Conservation (phyloP, 2,888 invertebrate genomes). For the Oscheius sp. region DNA sequence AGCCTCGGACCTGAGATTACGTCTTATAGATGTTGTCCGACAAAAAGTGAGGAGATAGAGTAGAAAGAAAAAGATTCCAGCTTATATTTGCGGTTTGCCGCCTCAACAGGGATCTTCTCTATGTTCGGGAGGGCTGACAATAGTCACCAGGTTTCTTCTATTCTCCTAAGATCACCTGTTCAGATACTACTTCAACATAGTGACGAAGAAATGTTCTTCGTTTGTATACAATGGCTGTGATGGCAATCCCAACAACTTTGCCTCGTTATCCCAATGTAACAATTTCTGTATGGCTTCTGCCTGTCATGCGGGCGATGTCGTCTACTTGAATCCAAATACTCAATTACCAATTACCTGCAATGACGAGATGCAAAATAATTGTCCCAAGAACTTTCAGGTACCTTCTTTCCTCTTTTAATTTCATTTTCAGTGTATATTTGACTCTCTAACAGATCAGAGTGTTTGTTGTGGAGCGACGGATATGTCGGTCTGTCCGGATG, state of each 20-base stretch:
- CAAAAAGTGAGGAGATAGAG: conserved; percentile 40
- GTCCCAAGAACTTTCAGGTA: conserved; percentile 57
- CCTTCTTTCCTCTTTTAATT: neutral
- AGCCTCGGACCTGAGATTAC: conserved; percentile 48
- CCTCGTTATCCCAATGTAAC: conserved; percentile 58
- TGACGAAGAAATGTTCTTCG: conserved; percentile 61
- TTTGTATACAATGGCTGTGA: conserved; percentile 66
- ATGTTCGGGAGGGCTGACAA: conserved; percentile 56
- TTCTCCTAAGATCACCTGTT: conserved; percentile 43
- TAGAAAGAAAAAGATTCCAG: conserved; percentile 31
- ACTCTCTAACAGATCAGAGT: conserved; percentile 50
- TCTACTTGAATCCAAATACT: conserved; percentile 61
- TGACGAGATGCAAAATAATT: conserved; percentile 57
- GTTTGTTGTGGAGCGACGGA: conserved; percentile 65
- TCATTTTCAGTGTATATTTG: conserved; percentile 47
- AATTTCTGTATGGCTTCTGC: conserved; percentile 54
- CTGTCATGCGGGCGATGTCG: conserved; percentile 59
- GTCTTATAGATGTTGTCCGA: conserved; percentile 60
- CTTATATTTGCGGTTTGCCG: conserved; percentile 58
- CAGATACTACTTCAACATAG: conserved; percentile 65
- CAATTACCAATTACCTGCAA: conserved; percentile 57
- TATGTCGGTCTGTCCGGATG: conserved; percentile 60
- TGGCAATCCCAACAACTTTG: conserved; percentile 64
- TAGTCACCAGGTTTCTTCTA: conserved; percentile 42
- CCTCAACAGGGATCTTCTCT: conserved; percentile 58